Evolutionary conservation across 1,140 invertebrate genomes (phyloP), one percentile per base, ranked within the genome.

Genomic region (Ceratina calcarata): DNA sequence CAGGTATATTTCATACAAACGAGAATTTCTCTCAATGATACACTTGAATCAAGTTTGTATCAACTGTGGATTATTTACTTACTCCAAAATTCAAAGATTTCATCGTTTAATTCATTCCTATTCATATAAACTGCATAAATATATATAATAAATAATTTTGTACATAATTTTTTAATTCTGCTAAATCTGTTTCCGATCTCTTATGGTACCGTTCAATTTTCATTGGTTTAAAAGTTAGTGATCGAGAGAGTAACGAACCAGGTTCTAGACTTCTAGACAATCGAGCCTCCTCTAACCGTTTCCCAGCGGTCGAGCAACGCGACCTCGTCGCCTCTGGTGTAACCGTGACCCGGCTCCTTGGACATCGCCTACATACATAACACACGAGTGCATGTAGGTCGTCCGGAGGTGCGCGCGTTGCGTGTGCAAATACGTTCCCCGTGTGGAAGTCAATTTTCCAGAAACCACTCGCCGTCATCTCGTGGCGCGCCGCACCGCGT

Each of bases 331-430:
- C 75, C 75, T 53, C 67, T 45, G 68, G 75, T 64, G 49, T 15
- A 71, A 78, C 58, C 24, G 67, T 71, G 67, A 71, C 67, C 75
- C 58, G 58, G 20, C 74, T 71, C 37, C 73, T 75, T 58, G 24
- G 68, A 62, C 67, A 62, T 45, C 24, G 6, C 6, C 20, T 18
- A 57, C 55, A 57, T 16, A 16, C 55, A 57, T 51, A 24, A 7
- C 16, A 15, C 15, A 53, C 22, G 16, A 13, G 22, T 20, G 58
- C 62, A 77, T 61, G 67, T 70, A 78, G 75, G 75, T 71, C 68
- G 65, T 20, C n/a, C 64, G 62, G n/a, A 24, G 62, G 27, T 32
- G 20, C 49, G 51, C 51, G 3, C 20, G 64, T 60, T n/a, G 55
- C 74, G 74, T 32, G 75, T 37, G 67, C 58, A 45, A 78, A 70